Percentiles rank a stretch among this genome's conserved stretches.
Evolutionary conservation across 2,888 invertebrate genomes (phyloP).

Genomic region (Cactoblastis cactorum): DNA sequence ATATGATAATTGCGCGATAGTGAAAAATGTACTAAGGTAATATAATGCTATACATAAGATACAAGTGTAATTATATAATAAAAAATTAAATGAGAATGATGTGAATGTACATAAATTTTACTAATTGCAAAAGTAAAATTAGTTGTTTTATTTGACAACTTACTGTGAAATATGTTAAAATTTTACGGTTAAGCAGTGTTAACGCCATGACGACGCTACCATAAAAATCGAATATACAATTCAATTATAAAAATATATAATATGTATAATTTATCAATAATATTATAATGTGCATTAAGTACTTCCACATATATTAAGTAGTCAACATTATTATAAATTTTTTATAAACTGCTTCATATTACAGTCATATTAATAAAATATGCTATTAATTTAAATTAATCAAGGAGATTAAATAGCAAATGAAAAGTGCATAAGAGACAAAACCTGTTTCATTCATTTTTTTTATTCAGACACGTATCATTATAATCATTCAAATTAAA

Average conservation of each 20-base stretch:
- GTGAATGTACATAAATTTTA: background rate
- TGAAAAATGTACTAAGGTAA: background rate
- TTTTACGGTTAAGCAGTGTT: constrained; percentile 66
- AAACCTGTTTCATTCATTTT: constrained; percentile 50
- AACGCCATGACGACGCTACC: constrained; percentile 63
- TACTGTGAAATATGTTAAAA: background rate
- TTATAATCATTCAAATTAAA: constrained; percentile 54
- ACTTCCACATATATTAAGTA: constrained; percentile 47
- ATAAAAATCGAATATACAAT: constrained; percentile 51
- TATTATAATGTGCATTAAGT: constrained; percentile 48
- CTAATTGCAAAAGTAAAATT: constrained; percentile 33
- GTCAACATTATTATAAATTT: constrained; percentile 51
- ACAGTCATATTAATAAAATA: constrained; percentile 47
- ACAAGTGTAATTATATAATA: constrained; percentile 24
- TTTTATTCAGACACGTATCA: constrained; percentile 36
- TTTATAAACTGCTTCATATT: constrained; percentile 61
- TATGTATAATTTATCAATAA: constrained; percentile 49
- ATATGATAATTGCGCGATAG: background rate
- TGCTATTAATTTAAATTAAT: constrained; percentile 61
- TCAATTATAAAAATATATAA: constrained; percentile 48
- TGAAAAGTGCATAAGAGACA: constrained; percentile 61
- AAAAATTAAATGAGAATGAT: background rate
- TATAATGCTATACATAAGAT: constrained; percentile 14
- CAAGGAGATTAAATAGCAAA: constrained; percentile 57
- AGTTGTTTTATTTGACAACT: constrained; percentile 29